Percentiles rank a stretch among this genome's conserved stretches.
phyloP scores from a whole-genome alignment of 2,888 invertebrate genomes.

The Myopa testacea region DNA sequence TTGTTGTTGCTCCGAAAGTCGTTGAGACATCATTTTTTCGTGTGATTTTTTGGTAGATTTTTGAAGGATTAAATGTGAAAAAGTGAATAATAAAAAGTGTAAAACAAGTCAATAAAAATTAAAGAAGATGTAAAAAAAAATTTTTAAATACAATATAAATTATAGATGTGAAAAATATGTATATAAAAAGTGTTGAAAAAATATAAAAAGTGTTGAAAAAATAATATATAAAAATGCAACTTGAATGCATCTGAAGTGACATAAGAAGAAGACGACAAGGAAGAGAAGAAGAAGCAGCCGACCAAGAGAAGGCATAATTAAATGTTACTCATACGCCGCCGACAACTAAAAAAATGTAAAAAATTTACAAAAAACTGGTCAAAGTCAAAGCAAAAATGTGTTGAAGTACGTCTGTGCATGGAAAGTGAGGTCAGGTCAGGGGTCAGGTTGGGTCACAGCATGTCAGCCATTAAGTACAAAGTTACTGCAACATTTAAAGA shows the following conservation, averaged over 20 bases:
- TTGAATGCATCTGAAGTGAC: no score
- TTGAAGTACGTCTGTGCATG: neutral
- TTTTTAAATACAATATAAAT: no score
- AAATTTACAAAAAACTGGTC: neutral
- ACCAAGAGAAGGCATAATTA: conserved; percentile 17
- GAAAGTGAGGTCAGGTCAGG: neutral
- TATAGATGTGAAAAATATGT: neutral
- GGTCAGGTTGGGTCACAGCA: neutral
- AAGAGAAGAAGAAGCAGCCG: neutral
- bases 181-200: neutral
- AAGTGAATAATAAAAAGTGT: no score
- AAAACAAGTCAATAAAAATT: no score
- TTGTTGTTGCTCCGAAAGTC: neutral
- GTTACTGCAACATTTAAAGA: no score
- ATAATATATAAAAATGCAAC: neutral
- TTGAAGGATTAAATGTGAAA: no score
- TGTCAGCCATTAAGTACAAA: no score
- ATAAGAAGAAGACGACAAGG: no score
- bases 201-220: neutral
- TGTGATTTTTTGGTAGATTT: neutral
- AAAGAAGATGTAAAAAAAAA: no score
- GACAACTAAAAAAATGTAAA: neutral
- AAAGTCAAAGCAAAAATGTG: neutral
- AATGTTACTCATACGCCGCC: conserved; percentile 23
- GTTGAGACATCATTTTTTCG: neutral